Percentiles rank a stretch among this genome's conserved stretches.
These are phyloP conservation scores for Centropus bengalensis DNA, from an alignment of 2,113 vertebrate genomes.

Conservation along the genomic window DNA sequence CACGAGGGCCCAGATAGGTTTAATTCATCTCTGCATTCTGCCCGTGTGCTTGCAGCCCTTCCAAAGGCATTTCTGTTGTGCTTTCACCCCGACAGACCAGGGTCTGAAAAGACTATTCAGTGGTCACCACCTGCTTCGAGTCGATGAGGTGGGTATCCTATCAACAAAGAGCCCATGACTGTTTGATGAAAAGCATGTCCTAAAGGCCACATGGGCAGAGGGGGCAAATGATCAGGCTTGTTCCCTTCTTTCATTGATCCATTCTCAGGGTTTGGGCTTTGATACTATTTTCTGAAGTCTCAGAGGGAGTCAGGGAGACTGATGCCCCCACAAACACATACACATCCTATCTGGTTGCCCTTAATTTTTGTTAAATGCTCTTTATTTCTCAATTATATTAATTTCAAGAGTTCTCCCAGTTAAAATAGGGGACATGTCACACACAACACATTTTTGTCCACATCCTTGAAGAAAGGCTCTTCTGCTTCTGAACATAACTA, in stretches of 20 bases:
- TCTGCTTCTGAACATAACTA: neutral
- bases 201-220: neutral
- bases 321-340: neutral
- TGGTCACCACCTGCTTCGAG: fast-evolving
- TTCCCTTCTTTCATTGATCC: neutral
- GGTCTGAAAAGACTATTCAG: neutral
- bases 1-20: neutral
- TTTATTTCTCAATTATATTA: neutral
- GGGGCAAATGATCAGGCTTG: neutral
- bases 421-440: neutral
- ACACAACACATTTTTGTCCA: neutral
- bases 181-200: neutral
- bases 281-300: neutral
- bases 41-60: neutral
- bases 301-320: neutral
- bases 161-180: neutral
- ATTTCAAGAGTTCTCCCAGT: neutral
- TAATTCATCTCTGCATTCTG: neutral
- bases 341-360: neutral
- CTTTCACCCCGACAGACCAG: neutral
- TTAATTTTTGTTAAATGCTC: neutral
- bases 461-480: neutral
- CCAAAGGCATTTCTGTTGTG: neutral
- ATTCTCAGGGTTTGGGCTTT: neutral
- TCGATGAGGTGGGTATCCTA: neutral